Evolutionary conservation across 2,888 invertebrate species (phyloP).

Genomic region (Tethea ocularis): DNA sequence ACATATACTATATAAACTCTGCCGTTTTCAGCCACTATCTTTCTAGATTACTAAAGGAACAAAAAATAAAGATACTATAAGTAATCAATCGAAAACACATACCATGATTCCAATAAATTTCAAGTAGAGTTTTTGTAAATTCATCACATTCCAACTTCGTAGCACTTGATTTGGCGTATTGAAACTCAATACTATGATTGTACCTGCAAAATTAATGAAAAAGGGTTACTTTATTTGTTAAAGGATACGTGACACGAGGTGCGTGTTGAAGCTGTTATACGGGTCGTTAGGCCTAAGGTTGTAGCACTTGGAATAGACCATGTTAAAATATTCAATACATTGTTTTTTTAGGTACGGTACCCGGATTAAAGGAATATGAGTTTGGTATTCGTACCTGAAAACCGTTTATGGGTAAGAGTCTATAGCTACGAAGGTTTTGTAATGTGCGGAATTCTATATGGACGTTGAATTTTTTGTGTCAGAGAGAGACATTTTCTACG

Average conservation of each 20-base stretch:
- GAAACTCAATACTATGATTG: slow-evolving; percentile 6
- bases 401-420: not conserved
- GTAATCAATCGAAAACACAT: slow-evolving; percentile 5
- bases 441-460: too few species aligned
- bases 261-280: slow-evolving; percentile 3
- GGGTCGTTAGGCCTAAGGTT: not conserved
- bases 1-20: too few species aligned
- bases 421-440: not conserved
- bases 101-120: slow-evolving; percentile 9
- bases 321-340: slow-evolving; percentile 5
- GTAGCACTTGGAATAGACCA: not conserved
- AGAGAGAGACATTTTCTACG: not conserved
- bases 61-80: too few species aligned
- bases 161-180: slow-evolving; percentile 10
- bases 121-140: not conserved
- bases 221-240: slow-evolving; percentile 8
- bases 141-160: slow-evolving; percentile 11
- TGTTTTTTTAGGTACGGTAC: slow-evolving; percentile 3
- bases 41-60: not conserved
- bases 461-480: not conserved
- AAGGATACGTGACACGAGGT: not conserved
- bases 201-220: slow-evolving; percentile 11
- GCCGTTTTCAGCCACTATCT: too few species aligned
- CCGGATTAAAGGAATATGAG: slow-evolving; percentile 2
- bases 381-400: not conserved